A percentile compares a stretch with the other conserved stretches of the same genome.
These are phyloP conservation scores for Hyalella azteca DNA, from an alignment of 2,888 invertebrate species.

Conservation along the genomic window DNA sequence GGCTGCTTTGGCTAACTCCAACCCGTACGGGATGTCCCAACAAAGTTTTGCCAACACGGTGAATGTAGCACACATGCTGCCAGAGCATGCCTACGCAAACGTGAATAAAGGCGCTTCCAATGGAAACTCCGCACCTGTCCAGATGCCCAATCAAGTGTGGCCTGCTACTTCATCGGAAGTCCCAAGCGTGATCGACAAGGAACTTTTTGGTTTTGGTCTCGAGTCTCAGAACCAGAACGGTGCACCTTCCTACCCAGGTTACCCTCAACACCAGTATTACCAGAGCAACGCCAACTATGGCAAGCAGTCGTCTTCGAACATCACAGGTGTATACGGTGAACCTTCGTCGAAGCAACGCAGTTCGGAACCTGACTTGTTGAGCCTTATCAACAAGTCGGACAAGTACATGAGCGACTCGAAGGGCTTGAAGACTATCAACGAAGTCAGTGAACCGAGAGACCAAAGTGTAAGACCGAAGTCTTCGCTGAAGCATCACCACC, in stretches of 20 bases:
- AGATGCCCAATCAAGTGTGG: background rate
- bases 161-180: constrained; percentile 12
- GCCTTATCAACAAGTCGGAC: constrained; percentile 11
- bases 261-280: constrained; percentile 2
- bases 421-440: background rate
- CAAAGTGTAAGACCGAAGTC: background rate
- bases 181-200: constrained; percentile 14
- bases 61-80: constrained; percentile 26
- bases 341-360: background rate
- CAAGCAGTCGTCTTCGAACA: background rate
- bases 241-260: background rate
- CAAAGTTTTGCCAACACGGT: constrained; percentile 19
- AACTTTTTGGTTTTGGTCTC: constrained; percentile 28
- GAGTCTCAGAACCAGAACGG: background rate
- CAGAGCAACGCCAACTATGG: background rate
- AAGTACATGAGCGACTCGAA: background rate
- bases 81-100: background rate
- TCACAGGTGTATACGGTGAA: background rate
- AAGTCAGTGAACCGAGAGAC: background rate
- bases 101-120: background rate
- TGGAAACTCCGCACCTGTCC: background rate
- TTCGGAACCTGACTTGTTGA: background rate
- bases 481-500: background rate
- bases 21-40: background rate
- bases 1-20: background rate